Percentiles rank a stretch among this genome's conserved stretches.
phyloP scores from a whole-genome alignment of 1,140 invertebrate genomes.

The Drosophila navojoa region DNA sequence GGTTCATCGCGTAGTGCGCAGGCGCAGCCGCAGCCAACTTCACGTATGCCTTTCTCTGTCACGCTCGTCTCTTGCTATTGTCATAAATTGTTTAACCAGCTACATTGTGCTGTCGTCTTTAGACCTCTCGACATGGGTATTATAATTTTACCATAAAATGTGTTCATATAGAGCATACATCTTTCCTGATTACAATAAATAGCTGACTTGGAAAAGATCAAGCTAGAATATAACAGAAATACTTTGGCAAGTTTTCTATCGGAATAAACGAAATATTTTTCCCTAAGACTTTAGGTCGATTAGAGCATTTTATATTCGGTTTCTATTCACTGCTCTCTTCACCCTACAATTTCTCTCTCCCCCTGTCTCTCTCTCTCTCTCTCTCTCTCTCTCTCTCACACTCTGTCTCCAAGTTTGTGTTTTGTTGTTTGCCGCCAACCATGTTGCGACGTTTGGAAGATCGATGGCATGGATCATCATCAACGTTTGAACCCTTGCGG shows the following conservation, averaged over 20 bases:
- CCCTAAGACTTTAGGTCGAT: too few species aligned
- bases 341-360: not conserved
- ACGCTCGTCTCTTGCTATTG: not conserved
- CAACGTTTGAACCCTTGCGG: conserved; percentile 43
- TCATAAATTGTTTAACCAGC: conserved; percentile 48
- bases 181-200: too few species aligned
- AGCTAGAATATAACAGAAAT: too few species aligned
- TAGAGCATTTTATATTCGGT: too few species aligned
- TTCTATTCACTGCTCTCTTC: not conserved
- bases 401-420: not conserved
- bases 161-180: not conserved
- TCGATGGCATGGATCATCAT: conserved; percentile 37
- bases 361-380: not conserved
- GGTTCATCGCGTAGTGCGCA: conserved; percentile 47
- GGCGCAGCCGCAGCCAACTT: conserved; percentile 35
- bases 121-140: too few species aligned
- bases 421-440: conserved; percentile 43
- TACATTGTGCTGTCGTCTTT: conserved; percentile 28
- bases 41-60: conserved; percentile 6
- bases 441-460: conserved; percentile 25
- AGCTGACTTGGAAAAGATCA: too few species aligned
- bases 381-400: not conserved
- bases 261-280: too few species aligned
- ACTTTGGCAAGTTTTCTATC: too few species aligned
- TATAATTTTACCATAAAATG: not conserved